A percentile compares a stretch with the other conserved stretches of the same genome.
Conservation (phyloP, 2,797 vertebrate genomes). For the Odontamblyopus rebecca region DNA sequence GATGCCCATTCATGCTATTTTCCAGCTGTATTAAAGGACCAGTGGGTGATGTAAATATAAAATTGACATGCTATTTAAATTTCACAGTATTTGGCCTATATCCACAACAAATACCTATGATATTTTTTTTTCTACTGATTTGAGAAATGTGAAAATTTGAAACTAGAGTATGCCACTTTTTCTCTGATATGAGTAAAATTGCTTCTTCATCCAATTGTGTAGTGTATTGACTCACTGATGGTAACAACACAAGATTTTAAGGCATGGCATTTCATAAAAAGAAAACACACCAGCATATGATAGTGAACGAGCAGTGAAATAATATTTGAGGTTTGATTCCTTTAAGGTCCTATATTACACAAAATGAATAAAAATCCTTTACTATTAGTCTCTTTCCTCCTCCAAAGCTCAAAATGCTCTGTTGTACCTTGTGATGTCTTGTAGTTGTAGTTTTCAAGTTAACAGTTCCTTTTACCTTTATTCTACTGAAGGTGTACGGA, state of each 20-base stretch:
- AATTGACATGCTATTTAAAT: neutral
- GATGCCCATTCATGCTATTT: slow-evolving; percentile 58
- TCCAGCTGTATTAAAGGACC: slow-evolving; percentile 43
- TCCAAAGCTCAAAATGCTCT: no score
- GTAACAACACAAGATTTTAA: neutral
- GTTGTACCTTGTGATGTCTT: no score
- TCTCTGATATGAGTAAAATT: neutral
- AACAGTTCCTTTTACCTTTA: no score
- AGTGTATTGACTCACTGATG: neutral
- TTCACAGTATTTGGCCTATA: neutral
- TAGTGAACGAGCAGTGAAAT: no score
- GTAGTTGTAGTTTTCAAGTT: no score
- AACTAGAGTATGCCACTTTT: neutral
- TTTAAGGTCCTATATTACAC: no score
- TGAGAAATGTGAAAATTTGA: no score
- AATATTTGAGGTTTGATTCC: no score
- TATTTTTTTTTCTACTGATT: neutral
- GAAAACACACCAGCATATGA: neutral
- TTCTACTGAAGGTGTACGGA: no score
- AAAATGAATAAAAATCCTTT: no score
- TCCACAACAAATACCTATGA: neutral
- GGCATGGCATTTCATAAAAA: neutral
- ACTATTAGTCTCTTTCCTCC: no score
- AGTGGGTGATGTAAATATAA: slow-evolving; percentile 40
- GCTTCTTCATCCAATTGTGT: neutral